Evolutionary conservation across 1,140 invertebrate species (phyloP), one percentile per base, ranked within the genome.

Genomic region (Heliothis subflexa): DNA sequence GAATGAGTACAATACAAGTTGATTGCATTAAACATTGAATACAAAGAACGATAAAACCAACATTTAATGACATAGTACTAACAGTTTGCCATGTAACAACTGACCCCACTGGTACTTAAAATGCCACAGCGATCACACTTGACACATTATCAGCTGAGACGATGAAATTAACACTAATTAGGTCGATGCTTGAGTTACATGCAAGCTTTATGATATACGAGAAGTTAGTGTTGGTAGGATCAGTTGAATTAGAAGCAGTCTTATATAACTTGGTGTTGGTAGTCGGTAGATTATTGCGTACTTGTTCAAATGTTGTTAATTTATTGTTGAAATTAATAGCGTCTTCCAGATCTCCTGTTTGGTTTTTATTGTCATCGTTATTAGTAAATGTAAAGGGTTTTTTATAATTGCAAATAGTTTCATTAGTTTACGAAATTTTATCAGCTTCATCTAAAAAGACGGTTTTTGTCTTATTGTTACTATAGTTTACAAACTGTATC

Each of bases 161-260:
- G 59, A 64, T 62, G 57, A 49, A 75, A 75, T 75, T 75, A 75
- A 75, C 59, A 75, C 59, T 75, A 64, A 75, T 75, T 75, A 57
- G 73, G 73, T 75, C 73, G 18, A 2, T 9, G 73, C 45, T 75
- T 40, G 47, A 28, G 47, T 75, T 64, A 62, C 59, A 75, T 52
- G 50, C 68, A 10, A 68, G 2, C 14, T 73, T 59, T 59, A 61
- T 73, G 16, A 28, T 14, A 68, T 14, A 28, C 47, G 25, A 16
- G 16, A 12, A 45, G 61, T 18, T 18, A 47, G 16, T 25, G 21
- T 25, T 64, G 14, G 33, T 16, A 16, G 40, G 40, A 64, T 64
- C 33, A 12, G 40, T 47, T 47, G 9, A 10, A 18, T 45, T 47
- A 45, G 18, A 16, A 45, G n/a, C n/a, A 16, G 2, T 25, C n/a